Evolutionary conservation across 2,797 vertebrate genomes (phyloP).

Genomic region (Lerista edwardsae): DNA sequence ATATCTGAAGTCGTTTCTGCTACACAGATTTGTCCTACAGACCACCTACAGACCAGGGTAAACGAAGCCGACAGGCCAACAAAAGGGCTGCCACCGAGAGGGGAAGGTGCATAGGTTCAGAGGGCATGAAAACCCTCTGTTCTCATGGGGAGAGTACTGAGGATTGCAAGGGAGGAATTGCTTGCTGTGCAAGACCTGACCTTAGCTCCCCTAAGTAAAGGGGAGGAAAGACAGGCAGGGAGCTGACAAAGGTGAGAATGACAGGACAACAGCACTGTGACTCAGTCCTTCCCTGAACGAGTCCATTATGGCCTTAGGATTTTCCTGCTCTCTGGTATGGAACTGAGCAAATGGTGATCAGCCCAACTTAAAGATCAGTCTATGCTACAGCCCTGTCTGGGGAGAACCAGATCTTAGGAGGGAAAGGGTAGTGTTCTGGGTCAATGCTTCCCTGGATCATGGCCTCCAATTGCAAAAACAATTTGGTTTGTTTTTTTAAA

Average conservation of each 20-base stretch:
- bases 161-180: background rate
- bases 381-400: background rate
- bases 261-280: background rate
- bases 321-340: conserved; percentile 3
- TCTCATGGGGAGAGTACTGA: background rate
- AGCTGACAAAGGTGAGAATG: background rate
- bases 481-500: conserved; percentile 19
- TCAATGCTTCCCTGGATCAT: conserved; percentile 7
- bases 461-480: conserved; percentile 15
- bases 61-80: background rate
- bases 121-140: background rate
- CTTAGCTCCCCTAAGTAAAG: background rate
- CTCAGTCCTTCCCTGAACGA: background rate
- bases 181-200: background rate
- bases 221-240: background rate
- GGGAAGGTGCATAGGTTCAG: background rate
- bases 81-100: background rate
- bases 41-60: background rate
- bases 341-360: conserved; percentile 16
- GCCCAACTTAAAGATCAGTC: background rate
- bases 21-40: background rate
- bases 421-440: conserved; percentile 11
- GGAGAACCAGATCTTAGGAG: conserved; percentile 6
- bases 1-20: background rate
- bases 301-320: background rate